phyloP scores from a whole-genome alignment of 2,888 invertebrate genomes.

The Drosophila merina region DNA sequence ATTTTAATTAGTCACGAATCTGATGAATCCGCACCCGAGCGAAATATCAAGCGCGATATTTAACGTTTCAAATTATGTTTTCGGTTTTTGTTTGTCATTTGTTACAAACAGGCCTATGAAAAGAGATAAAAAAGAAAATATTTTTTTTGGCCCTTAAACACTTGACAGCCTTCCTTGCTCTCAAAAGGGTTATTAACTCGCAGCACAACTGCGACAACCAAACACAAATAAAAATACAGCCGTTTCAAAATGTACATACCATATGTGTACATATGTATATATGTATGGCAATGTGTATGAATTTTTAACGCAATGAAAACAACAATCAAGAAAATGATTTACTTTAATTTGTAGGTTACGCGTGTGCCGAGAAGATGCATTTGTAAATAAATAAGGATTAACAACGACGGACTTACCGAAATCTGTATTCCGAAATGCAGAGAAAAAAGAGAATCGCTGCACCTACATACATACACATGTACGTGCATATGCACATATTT shows the following conservation, averaged over 20 bases:
- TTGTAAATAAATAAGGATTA: neutral
- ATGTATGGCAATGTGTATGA: neutral
- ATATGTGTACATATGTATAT: too few relatives aligned
- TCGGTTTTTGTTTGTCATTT: neutral
- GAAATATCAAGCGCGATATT: neutral
- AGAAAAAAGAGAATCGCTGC: slow-evolving; percentile 1
- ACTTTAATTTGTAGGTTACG: neutral
- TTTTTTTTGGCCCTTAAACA: too few relatives aligned
- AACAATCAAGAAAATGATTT: neutral
- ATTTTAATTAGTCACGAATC: neutral
- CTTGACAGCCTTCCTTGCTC: too few relatives aligned
- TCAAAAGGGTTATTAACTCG: neutral
- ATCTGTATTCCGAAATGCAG: neutral
- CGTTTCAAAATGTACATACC: too few relatives aligned
- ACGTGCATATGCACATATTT: too few relatives aligned
- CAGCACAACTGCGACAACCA: too few relatives aligned
- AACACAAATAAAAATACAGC: too few relatives aligned
- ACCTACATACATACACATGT: neutral
- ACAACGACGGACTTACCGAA: neutral
- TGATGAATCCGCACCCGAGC: neutral
- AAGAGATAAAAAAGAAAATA: too few relatives aligned
- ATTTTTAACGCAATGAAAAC: neutral
- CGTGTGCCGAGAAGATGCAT: neutral
- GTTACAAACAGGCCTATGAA: neutral
- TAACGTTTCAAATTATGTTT: neutral